These are phyloP conservation scores for Agapornis canus DNA, from an alignment of 2,797 vertebrate genomes.

Conservation along the genomic window DNA sequence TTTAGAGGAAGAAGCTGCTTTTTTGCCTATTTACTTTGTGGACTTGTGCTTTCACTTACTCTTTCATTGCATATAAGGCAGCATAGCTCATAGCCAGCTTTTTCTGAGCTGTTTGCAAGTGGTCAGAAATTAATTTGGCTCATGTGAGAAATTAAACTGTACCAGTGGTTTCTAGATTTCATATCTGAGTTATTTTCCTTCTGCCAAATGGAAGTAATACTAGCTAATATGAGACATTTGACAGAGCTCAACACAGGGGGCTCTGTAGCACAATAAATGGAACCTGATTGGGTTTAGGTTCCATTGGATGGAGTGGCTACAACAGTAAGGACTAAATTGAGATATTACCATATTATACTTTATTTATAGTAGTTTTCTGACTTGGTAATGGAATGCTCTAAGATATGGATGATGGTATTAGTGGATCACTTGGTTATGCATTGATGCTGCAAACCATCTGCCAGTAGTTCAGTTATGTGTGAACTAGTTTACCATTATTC, in stretches of 20 bases:
- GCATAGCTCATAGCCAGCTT: background rate
- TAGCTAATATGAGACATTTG: background rate
- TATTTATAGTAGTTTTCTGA: background rate
- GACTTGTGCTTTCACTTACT: background rate
- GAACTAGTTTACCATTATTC: background rate
- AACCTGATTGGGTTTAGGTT: background rate
- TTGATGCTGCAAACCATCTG: background rate
- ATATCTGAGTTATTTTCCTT: background rate
- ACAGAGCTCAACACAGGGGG: constrained; percentile 29
- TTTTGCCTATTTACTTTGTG: background rate
- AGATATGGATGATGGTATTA: background rate
- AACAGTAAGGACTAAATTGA: background rate
- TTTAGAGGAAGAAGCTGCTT: background rate
- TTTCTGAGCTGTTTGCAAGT: background rate
- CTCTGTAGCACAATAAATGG: constrained; percentile 55
- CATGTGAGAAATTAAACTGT: background rate
- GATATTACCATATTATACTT: background rate
- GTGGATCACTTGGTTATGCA: background rate
- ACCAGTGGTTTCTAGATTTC: background rate
- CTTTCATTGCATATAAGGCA: background rate
- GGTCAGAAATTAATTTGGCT: background rate
- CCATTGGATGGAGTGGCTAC: background rate
- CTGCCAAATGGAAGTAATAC: background rate
- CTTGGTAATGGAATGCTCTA: background rate
- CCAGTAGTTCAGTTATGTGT: background rate